Evolutionary conservation across 2,888 invertebrate genomes (phyloP).

Genomic region (Heliconius ethilla): DNA sequence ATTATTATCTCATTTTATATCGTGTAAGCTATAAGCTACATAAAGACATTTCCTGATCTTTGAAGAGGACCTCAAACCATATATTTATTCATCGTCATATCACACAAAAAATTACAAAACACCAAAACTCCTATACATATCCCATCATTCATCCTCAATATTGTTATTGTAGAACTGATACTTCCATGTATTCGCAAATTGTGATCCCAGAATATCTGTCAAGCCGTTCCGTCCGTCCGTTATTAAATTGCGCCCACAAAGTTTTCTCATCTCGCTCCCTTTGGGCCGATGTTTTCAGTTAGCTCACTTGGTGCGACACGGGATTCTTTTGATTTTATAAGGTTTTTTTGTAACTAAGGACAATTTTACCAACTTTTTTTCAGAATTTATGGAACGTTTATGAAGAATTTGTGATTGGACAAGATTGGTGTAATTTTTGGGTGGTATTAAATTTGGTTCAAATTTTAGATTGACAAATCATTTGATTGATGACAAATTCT

Average conservation of each 20-base stretch:
- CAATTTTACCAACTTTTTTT: neutral
- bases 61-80: too few species aligned
- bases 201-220: conserved; percentile 45
- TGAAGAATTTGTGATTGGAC: conserved; percentile 1
- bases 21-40: too few species aligned
- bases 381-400: neutral
- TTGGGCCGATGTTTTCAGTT: conserved; percentile 33
- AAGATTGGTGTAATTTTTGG: neutral
- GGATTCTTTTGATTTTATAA: conserved; percentile 18
- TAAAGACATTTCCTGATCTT: too few species aligned
- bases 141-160: too few species aligned
- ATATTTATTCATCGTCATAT: too few species aligned
- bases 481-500: too few species aligned
- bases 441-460: neutral
- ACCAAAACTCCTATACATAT: too few species aligned
- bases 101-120: too few species aligned
- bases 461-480: too few species aligned
- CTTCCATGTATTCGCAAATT: neutral
- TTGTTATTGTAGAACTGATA: neutral
- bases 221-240: conserved; percentile 56
- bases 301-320: conserved; percentile 38
- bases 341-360: neutral
- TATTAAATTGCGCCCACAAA: conserved; percentile 75
- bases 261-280: conserved; percentile 65
- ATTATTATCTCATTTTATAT: too few species aligned